These are phyloP conservation scores for Caerostris darwini DNA, from an alignment of 1,140 invertebrate species.

Conservation along the genomic window DNA sequence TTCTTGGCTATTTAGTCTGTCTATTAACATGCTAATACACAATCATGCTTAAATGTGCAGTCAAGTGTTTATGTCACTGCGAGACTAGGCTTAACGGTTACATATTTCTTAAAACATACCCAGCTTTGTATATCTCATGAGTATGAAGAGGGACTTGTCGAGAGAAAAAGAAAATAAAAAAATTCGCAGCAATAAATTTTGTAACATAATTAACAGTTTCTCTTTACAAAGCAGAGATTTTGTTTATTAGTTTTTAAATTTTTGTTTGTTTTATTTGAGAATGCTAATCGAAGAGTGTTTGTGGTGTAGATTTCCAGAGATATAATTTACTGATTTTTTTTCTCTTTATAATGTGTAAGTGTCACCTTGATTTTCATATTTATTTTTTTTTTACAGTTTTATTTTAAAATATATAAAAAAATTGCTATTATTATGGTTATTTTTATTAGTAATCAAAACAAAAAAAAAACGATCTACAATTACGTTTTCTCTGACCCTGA, in stretches of 20 bases:
- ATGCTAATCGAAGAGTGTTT: background rate
- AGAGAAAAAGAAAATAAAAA: background rate
- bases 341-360: slow-evolving; percentile 42
- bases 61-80: background rate
- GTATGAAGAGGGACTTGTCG: background rate
- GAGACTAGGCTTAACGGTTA: slow-evolving; percentile 55
- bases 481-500: no score
- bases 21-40: background rate
- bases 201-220: background rate
- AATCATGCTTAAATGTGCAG: slow-evolving; percentile 24
- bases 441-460: background rate
- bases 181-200: background rate
- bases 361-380: slow-evolving; percentile 17
- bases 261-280: background rate
- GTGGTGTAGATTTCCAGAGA: background rate
- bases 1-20: background rate
- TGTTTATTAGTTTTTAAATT: background rate
- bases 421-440: background rate
- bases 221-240: background rate
- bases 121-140: background rate
- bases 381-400: background rate
- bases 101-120: slow-evolving; percentile 17
- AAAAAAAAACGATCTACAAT: background rate
- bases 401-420: background rate
- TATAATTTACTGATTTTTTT: slow-evolving; percentile 13